Percentiles rank a stretch among this genome's conserved stretches.
phyloP scores from a whole-genome alignment of 2,113 vertebrate genomes.

The Brienomyrus brachyistius region DNA sequence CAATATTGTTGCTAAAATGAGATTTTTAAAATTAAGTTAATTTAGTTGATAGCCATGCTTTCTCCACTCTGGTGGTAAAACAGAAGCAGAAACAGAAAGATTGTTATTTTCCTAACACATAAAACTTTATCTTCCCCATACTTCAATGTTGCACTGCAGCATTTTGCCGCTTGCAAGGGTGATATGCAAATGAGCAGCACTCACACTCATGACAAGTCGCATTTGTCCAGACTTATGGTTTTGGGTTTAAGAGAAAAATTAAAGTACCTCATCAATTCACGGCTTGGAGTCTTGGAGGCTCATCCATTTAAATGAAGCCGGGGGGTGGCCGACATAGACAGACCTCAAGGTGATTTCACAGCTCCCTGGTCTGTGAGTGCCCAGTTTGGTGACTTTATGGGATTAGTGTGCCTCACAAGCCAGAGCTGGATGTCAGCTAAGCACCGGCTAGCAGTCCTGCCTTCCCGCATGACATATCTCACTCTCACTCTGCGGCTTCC shows the following conservation, averaged over 20 bases:
- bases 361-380: constrained; percentile 9
- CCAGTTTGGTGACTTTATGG: neutral
- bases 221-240: constrained; percentile 5
- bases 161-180: neutral
- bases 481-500: neutral
- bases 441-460: neutral
- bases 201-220: neutral
- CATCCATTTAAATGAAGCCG: neutral
- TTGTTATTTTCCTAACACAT: neutral
- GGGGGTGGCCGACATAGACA: neutral
- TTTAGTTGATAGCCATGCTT: neutral
- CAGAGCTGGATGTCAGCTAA: neutral
- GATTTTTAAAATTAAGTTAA: neutral
- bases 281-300: neutral
- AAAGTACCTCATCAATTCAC: constrained; percentile 12
- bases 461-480: neutral
- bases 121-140: neutral
- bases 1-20: neutral
- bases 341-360: constrained; percentile 20
- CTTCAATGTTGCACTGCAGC: neutral
- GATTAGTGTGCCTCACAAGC: constrained; percentile 8
- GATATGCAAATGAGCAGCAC: neutral
- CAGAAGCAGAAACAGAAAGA: neutral
- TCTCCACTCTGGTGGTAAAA: neutral
- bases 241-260: constrained; percentile 3